A percentile compares a stretch with the other conserved stretches of the same genome.
Conservation (phyloP, 2,888 invertebrate genomes). For the Drosophila vallismaia region DNA sequence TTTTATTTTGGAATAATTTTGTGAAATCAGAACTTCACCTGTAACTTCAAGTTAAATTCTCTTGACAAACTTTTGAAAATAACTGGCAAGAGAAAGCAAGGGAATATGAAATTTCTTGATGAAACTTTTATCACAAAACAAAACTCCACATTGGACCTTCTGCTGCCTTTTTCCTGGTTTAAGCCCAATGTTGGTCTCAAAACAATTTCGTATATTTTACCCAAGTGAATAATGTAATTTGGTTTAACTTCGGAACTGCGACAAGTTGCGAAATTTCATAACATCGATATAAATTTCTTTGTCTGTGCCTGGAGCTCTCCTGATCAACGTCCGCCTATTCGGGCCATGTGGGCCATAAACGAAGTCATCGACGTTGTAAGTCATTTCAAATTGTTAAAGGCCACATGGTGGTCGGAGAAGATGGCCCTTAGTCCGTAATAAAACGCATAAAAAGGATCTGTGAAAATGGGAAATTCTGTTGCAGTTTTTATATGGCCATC, state of each 20-base stretch:
- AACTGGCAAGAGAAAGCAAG: conserved; percentile 10
- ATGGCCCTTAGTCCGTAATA: conserved; percentile 23
- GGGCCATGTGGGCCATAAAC: conserved; percentile 36
- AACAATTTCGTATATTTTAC: conserved; percentile 48
- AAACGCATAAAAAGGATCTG: conserved; percentile 43
- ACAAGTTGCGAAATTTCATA: conserved; percentile 44
- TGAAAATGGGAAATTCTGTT: conserved; percentile 38
- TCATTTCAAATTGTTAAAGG: conserved; percentile 12
- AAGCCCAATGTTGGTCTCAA: conserved; percentile 30
- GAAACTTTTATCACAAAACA: conserved; percentile 35
- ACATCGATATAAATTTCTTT: conserved; percentile 38
- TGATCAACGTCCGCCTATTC: conserved; percentile 7
- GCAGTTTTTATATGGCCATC: conserved; percentile 46
- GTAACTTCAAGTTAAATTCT: not conserved
- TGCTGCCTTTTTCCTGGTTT: not conserved
- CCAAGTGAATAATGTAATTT: conserved; percentile 46
- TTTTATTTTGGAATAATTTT: too few relatives aligned
- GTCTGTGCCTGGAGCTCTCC: not conserved
- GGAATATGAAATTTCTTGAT: conserved; percentile 30
- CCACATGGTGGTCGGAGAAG: conserved; percentile 9
- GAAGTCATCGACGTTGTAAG: conserved; percentile 23
- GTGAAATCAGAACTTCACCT: not conserved
- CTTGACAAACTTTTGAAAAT: not conserved
- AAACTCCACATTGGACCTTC: conserved; percentile 1
- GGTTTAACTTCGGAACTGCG: conserved; percentile 27